phyloP scores from a whole-genome alignment of 2,797 vertebrate genomes.

The Propithecus deckenii region DNA sequence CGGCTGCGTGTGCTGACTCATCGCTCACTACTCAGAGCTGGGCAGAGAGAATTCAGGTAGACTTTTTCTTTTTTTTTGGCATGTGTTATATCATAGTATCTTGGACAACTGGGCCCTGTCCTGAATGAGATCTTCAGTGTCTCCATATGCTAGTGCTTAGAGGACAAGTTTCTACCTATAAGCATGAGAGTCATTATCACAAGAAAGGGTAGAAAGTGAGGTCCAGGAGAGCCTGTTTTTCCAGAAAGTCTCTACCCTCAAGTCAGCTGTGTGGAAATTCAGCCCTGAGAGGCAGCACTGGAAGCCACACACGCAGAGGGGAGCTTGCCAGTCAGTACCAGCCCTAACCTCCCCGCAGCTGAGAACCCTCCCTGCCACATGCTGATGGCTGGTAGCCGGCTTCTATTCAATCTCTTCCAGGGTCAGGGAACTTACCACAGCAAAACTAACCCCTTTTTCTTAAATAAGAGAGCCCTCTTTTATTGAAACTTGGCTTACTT shows the following conservation, averaged over 20 bases:
- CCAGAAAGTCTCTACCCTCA: neutral
- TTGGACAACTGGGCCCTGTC: neutral
- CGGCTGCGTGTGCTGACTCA: neutral
- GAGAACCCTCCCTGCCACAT: neutral
- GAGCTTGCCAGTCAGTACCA: neutral
- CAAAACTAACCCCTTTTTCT: neutral
- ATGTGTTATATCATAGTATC: neutral
- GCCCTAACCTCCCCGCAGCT: neutral
- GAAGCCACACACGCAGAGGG: neutral
- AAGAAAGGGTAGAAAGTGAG: neutral
- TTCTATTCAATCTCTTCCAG: neutral
- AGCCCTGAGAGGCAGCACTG: neutral
- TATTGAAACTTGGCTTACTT: neutral
- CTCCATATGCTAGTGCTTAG: neutral
- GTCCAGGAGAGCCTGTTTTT: neutral
- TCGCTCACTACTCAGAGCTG: neutral
- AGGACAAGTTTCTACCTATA: neutral
- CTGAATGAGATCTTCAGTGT: neutral
- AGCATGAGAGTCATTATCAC: accelerated
- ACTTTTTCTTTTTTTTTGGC: neutral
- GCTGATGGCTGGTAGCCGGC: neutral
- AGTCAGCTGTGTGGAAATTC: neutral
- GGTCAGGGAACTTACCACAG: neutral
- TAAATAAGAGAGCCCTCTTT: neutral
- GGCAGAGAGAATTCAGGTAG: neutral